A percentile compares a stretch with the other conserved stretches of the same genome.
These are phyloP conservation scores for Lepisosteus oculatus DNA, from an alignment of 2,113 vertebrate genomes.

Conservation along the genomic window DNA sequence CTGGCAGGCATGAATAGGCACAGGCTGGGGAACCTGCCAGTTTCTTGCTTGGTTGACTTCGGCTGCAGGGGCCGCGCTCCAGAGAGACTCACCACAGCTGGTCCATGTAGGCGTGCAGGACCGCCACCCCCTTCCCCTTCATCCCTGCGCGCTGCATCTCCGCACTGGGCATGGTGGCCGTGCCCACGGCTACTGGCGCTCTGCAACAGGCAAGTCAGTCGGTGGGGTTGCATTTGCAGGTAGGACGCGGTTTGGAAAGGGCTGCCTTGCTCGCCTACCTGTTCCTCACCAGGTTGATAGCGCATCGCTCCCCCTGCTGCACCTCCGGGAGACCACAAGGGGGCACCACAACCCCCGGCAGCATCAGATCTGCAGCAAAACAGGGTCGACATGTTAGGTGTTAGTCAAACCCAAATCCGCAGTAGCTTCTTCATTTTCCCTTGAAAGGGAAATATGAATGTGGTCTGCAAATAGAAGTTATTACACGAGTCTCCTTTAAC, in stretches of 20 bases:
- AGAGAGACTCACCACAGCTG: constrained; percentile 77
- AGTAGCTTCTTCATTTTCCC: too few species aligned
- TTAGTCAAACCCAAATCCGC: too few species aligned
- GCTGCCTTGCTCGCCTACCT: constrained; percentile 57
- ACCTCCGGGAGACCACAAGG: constrained; percentile 79
- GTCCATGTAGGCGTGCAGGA: constrained; percentile 88
- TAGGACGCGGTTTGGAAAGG: not conserved
- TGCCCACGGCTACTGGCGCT: constrained; percentile 83
- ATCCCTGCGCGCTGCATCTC: constrained; percentile 83
- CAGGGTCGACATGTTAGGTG: too few species aligned
- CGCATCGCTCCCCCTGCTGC: constrained; percentile 73
- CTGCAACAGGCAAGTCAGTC: constrained; percentile 47
- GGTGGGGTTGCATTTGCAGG: not conserved
- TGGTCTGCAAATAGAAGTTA: too few species aligned
- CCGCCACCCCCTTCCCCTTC: constrained; percentile 87
- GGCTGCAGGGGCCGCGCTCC: not conserved
- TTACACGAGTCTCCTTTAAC: too few species aligned
- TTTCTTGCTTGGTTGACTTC: too few species aligned
- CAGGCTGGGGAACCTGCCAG: too few species aligned
- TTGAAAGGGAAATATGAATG: too few species aligned
- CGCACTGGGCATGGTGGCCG: constrained; percentile 73
- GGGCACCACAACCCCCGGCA: constrained; percentile 85
- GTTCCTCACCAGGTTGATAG: constrained; percentile 78
- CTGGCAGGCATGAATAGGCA: too few species aligned
- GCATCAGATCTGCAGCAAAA: constrained; percentile 84